phyloP scores from a whole-genome alignment of 2,888 invertebrate genomes.

The Agrochola macilenta region DNA sequence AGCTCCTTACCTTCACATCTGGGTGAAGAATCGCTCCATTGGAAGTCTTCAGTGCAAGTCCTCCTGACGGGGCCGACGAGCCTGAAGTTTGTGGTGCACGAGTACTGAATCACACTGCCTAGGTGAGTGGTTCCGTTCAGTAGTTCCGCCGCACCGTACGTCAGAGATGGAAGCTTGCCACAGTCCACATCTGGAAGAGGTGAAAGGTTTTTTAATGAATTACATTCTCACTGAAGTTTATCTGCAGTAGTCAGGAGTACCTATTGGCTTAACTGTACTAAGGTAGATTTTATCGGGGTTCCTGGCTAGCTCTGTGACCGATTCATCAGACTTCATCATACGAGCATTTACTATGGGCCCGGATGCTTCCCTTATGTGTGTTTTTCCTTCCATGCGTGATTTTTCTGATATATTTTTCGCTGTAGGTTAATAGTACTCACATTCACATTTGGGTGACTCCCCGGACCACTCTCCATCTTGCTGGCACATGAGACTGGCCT shows the following conservation, averaged over 20 bases:
- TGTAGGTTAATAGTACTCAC: conserved; percentile 87
- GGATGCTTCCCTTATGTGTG: background rate
- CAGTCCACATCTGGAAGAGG: conserved; percentile 94
- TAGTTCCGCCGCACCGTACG: conserved; percentile 94
- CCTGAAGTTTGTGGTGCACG: conserved; percentile 95
- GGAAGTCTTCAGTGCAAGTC: conserved; percentile 93
- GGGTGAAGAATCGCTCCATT: conserved; percentile 96
- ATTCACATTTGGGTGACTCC: conserved; percentile 95
- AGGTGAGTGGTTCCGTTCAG: conserved; percentile 95
- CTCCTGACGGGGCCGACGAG: conserved; percentile 94
- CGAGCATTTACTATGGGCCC: background rate
- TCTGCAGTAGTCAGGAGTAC: background rate
- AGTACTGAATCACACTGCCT: conserved; percentile 95
- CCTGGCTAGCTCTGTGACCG: background rate
- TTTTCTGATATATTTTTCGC: background rate
- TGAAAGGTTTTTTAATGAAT: background rate
- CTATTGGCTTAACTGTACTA: background rate
- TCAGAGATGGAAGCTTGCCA: conserved; percentile 94
- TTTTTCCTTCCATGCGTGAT: background rate
- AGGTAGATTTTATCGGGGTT: background rate
- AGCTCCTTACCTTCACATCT: conserved; percentile 94
- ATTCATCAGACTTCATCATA: background rate
- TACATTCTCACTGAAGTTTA: background rate
- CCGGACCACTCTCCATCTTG: conserved; percentile 96
- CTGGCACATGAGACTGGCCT: conserved; percentile 92